A percentile compares a stretch with the other conserved stretches of the same genome.
phyloP scores from a whole-genome alignment of 2,888 invertebrate species.

The Neocrepidodera transversa region DNA sequence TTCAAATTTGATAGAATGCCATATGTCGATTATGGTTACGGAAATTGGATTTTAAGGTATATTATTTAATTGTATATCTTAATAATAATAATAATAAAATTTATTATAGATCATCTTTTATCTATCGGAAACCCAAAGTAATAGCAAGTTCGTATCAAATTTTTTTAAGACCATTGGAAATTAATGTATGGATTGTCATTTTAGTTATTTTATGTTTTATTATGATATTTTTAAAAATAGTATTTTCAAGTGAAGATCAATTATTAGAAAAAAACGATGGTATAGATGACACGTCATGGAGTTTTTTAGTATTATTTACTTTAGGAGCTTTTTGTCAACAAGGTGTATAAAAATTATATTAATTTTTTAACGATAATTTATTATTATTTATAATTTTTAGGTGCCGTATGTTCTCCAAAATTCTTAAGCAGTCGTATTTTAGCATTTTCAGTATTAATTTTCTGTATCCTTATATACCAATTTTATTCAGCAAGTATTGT shows the following conservation, averaged over 20 bases:
- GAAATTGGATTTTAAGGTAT: constrained; percentile 70
- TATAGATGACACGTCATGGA: constrained; percentile 53
- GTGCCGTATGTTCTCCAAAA: constrained; percentile 47
- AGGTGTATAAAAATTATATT: constrained; percentile 40
- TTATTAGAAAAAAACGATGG: constrained; percentile 23
- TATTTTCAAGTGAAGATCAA: constrained; percentile 42
- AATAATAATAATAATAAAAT: neutral
- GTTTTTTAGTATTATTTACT: constrained; percentile 60
- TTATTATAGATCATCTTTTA: constrained; percentile 66
- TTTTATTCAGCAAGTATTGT: constrained; percentile 76
- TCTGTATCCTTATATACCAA: constrained; percentile 70
- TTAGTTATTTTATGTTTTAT: constrained; percentile 42
- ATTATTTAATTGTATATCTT: neutral
- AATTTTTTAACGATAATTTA: neutral
- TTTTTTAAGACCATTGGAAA: constrained; percentile 69
- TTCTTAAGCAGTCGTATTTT: constrained; percentile 49
- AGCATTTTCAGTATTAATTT: constrained; percentile 57
- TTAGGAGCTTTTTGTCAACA: constrained; percentile 56
- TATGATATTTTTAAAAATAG: constrained; percentile 47
- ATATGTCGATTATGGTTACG: constrained; percentile 61
- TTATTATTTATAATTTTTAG: constrained; percentile 40
- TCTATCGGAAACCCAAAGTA: constrained; percentile 73
- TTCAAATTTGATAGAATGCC: constrained; percentile 68
- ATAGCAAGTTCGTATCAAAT: constrained; percentile 67
- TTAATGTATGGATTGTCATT: constrained; percentile 66